Base-by-base conservation (phyloP, 2,888 invertebrate species). In the Microctonus hyperodae region DNA sequence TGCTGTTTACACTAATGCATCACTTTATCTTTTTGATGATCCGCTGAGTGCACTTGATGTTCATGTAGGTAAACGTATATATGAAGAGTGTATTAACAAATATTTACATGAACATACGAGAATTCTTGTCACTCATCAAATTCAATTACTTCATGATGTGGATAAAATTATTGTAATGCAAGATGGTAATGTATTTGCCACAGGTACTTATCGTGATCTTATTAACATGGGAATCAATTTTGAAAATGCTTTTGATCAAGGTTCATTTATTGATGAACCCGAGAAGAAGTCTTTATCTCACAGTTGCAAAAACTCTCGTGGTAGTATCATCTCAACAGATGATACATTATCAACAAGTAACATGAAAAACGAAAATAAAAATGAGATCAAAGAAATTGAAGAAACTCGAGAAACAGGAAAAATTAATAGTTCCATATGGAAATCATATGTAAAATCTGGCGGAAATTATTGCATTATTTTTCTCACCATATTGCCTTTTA, bases 41-140 rank as follows among this genome's bases (percentile, higher is more conserved):
- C 96, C 97, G 0, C 86, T 97, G 40, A 92, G 95, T 69, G 96
- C 96, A 0, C 96, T 97, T n/a, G 97, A 97, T 85, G 90, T 95
- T 0, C 93, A 94, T 81, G 96, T 97, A 1, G 94, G 95, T 0
- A 90, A 93, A 4, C 93, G 95, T 83, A 86, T 97, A 73, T 97
- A 96, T 84, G 93, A 96, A 79, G 88, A 91, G 77, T 95, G 93
- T 77, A 87, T 94, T 63, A 87, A 88, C 6, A 87, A 86, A 35
- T 86, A 87, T 72, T 81, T 91, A 28, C 83, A 83, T 50, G 82
- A 85, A 28, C 87, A 86, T 74, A 85, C 87, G 1, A 81, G 87
- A 53, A 83, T 90, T 63, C 84, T 89, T 13, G 87, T 88, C 25
- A 90, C 89, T 2, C 89, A 89, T 81, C 89, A 90, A 73, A 75